Percentiles rank a stretch among this genome's conserved stretches.
Evolutionary conservation across 2,888 invertebrate species (phyloP).

Genomic region (Drepanosiphum platanoidis): DNA sequence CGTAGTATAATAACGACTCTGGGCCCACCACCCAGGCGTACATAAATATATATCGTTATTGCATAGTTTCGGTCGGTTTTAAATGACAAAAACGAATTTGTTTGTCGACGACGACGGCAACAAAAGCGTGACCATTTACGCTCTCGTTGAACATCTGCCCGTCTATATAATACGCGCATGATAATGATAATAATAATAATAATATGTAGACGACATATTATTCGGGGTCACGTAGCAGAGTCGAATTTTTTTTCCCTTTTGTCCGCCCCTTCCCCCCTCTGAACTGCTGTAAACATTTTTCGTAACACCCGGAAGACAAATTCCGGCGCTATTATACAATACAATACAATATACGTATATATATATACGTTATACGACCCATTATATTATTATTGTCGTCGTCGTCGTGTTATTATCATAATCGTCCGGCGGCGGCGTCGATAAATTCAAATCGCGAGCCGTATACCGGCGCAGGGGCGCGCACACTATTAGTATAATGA

Average conservation of each 20-base stretch:
- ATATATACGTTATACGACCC: constrained; percentile 1
- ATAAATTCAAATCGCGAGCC: no score
- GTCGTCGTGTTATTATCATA: constrained; percentile 30
- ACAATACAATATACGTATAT: neutral
- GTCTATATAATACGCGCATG: neutral
- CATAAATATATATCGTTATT: neutral
- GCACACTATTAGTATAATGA: constrained; percentile 28
- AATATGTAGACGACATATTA: constrained; percentile 33
- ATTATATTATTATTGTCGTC: neutral
- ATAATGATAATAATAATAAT: no score
- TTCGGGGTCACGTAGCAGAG: constrained; percentile 51
- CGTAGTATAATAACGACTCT: no score
- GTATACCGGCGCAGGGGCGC: no score
- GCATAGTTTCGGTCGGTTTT: constrained; percentile 42
- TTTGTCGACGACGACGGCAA: constrained; percentile 28
- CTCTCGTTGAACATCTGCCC: constrained; percentile 44
- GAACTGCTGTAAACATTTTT: constrained; percentile 45
- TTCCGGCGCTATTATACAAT: constrained; percentile 14
- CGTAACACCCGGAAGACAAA: constrained; percentile 58
- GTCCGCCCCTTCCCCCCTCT: neutral
- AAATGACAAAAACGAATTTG: constrained; percentile 56
- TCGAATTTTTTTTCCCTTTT: constrained; percentile 24
- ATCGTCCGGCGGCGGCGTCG: neutral
- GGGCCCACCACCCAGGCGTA: no score
- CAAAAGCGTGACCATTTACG: constrained; percentile 23